These are phyloP conservation scores for Cotesia glomerata DNA, from an alignment of 1,140 invertebrate species.

Conservation along the genomic window DNA sequence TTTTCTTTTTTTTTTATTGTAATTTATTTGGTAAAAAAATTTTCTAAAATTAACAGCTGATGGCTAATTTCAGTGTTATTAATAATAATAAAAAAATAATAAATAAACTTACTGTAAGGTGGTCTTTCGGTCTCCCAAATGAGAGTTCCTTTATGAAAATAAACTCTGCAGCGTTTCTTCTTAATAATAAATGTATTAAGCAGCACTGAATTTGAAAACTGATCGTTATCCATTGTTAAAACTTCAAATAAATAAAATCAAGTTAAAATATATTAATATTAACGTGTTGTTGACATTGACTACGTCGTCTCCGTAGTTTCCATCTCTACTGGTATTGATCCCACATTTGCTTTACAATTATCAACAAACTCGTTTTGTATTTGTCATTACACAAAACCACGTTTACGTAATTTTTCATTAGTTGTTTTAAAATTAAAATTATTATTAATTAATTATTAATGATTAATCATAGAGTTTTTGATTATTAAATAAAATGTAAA, in stretches of 20 bases:
- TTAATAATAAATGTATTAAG: slow-evolving; percentile 69
- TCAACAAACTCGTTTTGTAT: background rate
- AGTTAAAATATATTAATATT: background rate
- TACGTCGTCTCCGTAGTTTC: slow-evolving; percentile 2
- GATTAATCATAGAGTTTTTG: no score
- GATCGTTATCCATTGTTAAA: slow-evolving; percentile 19
- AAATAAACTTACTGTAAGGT: slow-evolving; percentile 63
- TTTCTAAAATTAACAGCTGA: no score
- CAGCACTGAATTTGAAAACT: slow-evolving; percentile 54
- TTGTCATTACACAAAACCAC: no score
- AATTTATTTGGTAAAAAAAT: no score
- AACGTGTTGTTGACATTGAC: background rate
- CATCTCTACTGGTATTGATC: background rate
- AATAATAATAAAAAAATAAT: background rate
- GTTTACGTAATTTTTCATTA: no score
- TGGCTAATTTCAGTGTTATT: no score
- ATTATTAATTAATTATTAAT: no score
- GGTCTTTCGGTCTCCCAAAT: slow-evolving; percentile 70
- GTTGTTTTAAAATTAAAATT: no score
- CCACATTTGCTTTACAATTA: background rate
- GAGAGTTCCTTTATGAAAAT: slow-evolving; percentile 69
- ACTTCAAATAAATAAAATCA: background rate
- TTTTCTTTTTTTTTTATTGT: no score
- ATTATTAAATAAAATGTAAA: no score
- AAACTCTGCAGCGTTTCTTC: slow-evolving; percentile 70